A percentile compares a stretch with the other conserved stretches of the same genome.
phyloP scores from a whole-genome alignment of 2,888 invertebrate genomes.

The Drosophila lacicola region DNA sequence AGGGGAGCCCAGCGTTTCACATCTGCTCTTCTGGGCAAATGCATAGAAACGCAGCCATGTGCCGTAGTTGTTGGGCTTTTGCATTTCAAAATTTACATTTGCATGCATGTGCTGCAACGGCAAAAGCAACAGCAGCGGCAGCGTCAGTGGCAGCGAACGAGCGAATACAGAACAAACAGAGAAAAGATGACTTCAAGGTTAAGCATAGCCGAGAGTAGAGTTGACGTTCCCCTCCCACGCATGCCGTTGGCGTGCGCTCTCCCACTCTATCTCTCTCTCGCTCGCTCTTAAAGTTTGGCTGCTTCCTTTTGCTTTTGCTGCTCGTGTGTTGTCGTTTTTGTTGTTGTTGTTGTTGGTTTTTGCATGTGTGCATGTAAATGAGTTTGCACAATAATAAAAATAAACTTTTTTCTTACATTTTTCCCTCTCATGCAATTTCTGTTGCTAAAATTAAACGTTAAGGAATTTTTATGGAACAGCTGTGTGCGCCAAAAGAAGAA shows the following conservation, averaged over 20 bases:
- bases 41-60: conserved; percentile 54
- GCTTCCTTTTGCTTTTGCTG: conserved; percentile 48
- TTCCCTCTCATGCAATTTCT: conserved; percentile 62
- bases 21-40: conserved; percentile 57
- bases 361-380: conserved; percentile 58
- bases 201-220: conserved; percentile 62
- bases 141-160: conserved; percentile 30
- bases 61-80: conserved; percentile 50
- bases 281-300: conserved; percentile 50
- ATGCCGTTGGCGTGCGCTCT: conserved; percentile 19
- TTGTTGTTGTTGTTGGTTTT: conserved; percentile 29
- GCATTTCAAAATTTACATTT: conserved; percentile 73
- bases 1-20: conserved; percentile 63
- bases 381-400: conserved; percentile 65
- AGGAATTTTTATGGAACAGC: conserved; percentile 78
- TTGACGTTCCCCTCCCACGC: conserved; percentile 55
- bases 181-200: conserved; percentile 63
- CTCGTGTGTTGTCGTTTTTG: conserved; percentile 40
- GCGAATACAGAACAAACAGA: conserved; percentile 54
- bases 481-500: conserved; percentile 55
- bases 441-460: conserved; percentile 63
- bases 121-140: background rate
- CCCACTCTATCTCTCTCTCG: conserved; percentile 3
- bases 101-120: conserved; percentile 63
- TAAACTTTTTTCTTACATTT: conserved; percentile 63